Base-by-base conservation (phyloP, 2,113 vertebrate species). In the Platysteira castanea region DNA sequence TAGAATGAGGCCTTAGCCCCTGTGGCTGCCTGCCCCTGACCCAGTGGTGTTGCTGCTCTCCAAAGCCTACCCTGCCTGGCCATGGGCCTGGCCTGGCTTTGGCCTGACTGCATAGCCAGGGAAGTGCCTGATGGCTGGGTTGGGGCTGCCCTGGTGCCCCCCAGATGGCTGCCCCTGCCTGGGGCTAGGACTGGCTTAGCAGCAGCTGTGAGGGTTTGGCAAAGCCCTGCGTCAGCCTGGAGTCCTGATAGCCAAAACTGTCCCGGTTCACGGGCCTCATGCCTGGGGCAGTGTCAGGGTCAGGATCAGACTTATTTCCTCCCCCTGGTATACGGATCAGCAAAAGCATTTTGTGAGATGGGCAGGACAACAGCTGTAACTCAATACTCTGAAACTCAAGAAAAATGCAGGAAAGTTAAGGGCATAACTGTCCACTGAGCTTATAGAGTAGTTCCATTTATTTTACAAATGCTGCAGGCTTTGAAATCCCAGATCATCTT, bases 91-190 rank as follows among this genome's bases (percentile, higher is more conserved):
- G 23, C 10, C 28, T 59, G 31, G 8, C 10, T 30, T 44, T 67
- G 53, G 31, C 15, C 37, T 0, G 1, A 30, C 13, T 47, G 15
- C 10, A 13, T 10, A 2, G 18, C 53, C 44, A 37, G 23, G 16
- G 20, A 63, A 7, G 5, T 47, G 6, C 12, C 28, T 15, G 26
- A 20, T 11, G 17, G 7, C n/a, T 0, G 0, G 14, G 2, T 0
- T 83, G 42, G 22, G 24, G 7, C 42, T 70, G 16, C 20, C 30
- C 33, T 0, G 0, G 7, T 35, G 23, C 5, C 23, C 23, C 27
- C 15, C 2, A 10, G 10, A 26, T 59, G 35, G 21, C 35, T 83
- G 27, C 3, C 33, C 15, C 27, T 44, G 13, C 1, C 13, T 53
- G 15, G 18, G 33, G 23, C 4, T 76, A 35, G n/a, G 6, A 7